These are phyloP conservation scores for Oryzias sinensis DNA, from an alignment of 2,797 vertebrate genomes.

Conservation along the genomic window DNA sequence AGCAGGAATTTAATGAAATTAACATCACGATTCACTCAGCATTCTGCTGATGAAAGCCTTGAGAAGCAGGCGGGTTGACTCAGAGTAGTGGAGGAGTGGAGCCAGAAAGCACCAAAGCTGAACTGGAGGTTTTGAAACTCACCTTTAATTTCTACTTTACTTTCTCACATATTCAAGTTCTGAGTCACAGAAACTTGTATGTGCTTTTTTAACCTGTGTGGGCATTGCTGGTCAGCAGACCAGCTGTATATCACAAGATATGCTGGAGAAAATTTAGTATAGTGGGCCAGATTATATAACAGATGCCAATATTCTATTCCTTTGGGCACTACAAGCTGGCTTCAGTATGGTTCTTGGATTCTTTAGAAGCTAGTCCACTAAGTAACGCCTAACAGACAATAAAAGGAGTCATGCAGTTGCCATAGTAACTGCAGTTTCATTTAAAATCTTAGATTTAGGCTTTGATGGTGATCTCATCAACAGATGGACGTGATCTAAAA, in stretches of 20 bases:
- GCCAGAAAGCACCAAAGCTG: constrained; percentile 47
- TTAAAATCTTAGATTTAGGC: constrained; percentile 17
- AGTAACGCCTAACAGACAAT: constrained; percentile 13
- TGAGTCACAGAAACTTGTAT: constrained; percentile 38
- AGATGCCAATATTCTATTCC: constrained; percentile 34
- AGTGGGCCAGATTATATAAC: constrained; percentile 44
- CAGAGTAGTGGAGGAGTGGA: constrained; percentile 65
- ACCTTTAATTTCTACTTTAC: constrained; percentile 55
- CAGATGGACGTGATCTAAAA: constrained; percentile 17
- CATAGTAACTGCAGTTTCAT: constrained; percentile 40
- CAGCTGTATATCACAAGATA: constrained; percentile 32
- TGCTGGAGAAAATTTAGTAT: constrained; percentile 17
- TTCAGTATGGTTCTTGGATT: constrained; percentile 19
- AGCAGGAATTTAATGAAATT: constrained; percentile 50
- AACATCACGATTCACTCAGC: constrained; percentile 64
- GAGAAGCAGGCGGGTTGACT: constrained; percentile 65
- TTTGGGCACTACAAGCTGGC: constrained; percentile 8
- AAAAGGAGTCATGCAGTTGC: constrained; percentile 40
- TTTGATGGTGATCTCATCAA: constrained; percentile 25
- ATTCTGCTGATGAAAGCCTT: constrained; percentile 53
- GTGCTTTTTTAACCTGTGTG: constrained; percentile 26
- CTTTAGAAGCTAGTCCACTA: constrained; percentile 22
- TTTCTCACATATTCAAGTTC: constrained; percentile 36
- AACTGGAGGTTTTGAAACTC: constrained; percentile 43
- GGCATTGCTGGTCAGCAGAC: constrained; percentile 36